Conservation (phyloP, 64 coral and sea anemone genomes). For the Stichodactyla helianthus region DNA sequence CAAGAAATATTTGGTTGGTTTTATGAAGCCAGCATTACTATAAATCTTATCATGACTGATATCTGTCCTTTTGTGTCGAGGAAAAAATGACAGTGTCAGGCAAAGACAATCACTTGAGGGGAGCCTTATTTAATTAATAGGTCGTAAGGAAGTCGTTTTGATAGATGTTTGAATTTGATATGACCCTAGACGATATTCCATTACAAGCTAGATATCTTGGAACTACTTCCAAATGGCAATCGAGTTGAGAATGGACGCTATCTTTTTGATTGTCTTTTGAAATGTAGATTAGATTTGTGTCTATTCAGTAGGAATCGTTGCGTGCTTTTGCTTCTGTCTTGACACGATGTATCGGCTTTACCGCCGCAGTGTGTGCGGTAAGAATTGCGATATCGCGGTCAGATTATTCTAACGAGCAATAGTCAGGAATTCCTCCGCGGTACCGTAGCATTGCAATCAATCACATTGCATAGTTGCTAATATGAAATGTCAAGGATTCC, state of each 20-base stretch:
- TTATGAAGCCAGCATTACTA: not conserved
- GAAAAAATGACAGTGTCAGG: not conserved
- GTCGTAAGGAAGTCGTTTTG: conserved; percentile 1
- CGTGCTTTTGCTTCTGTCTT: not conserved
- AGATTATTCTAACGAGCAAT: conserved; percentile 8
- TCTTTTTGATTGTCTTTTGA: not conserved
- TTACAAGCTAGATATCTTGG: not conserved
- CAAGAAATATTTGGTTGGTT: not conserved
- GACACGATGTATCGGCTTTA: not conserved
- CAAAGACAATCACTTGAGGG: not conserved
- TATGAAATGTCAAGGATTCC: not conserved
- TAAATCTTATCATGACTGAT: not conserved
- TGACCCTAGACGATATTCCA: not conserved
- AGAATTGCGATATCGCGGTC: not conserved
- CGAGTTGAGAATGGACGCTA: not conserved
- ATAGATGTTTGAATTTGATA: not conserved
- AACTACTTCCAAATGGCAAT: not conserved
- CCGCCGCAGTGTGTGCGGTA: not conserved
- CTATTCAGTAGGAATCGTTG: not conserved
- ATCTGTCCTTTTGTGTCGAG: not conserved
- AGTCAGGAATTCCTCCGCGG: not conserved
- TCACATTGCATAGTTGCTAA: not conserved
- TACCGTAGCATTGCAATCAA: not conserved
- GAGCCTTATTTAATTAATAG: conserved; percentile 2
- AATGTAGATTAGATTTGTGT: not conserved